Evolutionary conservation across 2,888 invertebrate genomes (phyloP), one percentile per base, ranked within the genome.

Genomic region (Vandiemenella viatica): DNA sequence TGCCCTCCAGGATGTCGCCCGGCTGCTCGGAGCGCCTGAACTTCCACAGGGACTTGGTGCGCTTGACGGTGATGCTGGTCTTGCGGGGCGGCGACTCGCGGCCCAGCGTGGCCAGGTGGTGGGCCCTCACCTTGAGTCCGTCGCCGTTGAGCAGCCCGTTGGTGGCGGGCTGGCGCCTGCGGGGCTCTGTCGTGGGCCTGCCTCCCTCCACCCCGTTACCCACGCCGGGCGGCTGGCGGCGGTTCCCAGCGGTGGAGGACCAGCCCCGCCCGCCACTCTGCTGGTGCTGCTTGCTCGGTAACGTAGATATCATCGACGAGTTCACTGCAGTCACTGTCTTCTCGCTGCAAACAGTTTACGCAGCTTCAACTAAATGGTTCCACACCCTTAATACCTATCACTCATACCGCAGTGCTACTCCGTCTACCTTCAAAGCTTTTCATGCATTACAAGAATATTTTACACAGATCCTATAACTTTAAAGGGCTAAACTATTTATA

Each of bases 11-110:
- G 45, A 87, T 84, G 49, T 80, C 77, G 17, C 75, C 74, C 2
- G 76, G 77, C 13, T 40, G 20, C 46, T 69, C 70, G 49, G 80
- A 76, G 18, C 86, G 80, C n/a, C 43, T 46, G 59, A 88, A 87
- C 60, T 82, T 80, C 88, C 88, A 88, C 61, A 88, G 84, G 0
- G 86, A 86, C 63, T 87, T 88, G 0, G 86, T 87, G 43, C 88
- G 70, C 60, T 88, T 88, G 0, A 88, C 77, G 3, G 32, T 10
- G 32, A 32, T 32, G 32, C 32, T 32, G 32, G 32, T 18, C 42
- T 17, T 42, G 42, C 20, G 42, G 13, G 38, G 38, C 38, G n/a
- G n/a, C n/a, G n/a, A n/a, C n/a, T 53, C 50, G 80, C 75, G 0
- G 78, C 75, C 56, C 71, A 65, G 58, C 73, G 76, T 59, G 61